Percentiles rank a stretch among this genome's conserved stretches.
These are phyloP conservation scores for Phalacrocorax aristotelis DNA, from an alignment of 2,113 vertebrate genomes.

Conservation along the genomic window DNA sequence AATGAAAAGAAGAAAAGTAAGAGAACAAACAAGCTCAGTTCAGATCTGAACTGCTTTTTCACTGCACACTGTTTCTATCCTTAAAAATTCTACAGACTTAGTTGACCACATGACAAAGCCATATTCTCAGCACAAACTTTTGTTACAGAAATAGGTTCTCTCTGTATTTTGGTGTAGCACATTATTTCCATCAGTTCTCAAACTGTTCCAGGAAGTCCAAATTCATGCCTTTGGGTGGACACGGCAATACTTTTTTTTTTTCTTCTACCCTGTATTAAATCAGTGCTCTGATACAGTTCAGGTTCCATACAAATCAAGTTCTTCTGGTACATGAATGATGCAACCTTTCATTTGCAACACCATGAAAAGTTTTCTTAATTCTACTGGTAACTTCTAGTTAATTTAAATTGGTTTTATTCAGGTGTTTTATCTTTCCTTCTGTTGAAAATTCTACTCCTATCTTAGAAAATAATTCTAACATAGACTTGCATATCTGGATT, in stretches of 20 bases:
- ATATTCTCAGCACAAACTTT: neutral
- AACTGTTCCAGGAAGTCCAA: neutral
- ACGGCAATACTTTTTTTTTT: rapidly evolving
- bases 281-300: neutral
- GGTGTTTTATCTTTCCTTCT: neutral
- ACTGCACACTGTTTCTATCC: neutral
- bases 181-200: neutral
- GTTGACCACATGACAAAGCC: neutral
- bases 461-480: neutral
- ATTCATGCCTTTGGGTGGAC: neutral
- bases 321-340: neutral
- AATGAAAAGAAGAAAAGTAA: neutral
- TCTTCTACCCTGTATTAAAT: neutral
- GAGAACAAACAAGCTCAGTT: neutral
- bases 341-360: neutral
- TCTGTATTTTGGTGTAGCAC: neutral
- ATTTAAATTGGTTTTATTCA: neutral
- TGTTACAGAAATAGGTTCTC: neutral
- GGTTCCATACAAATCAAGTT: neutral
- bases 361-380: neutral
- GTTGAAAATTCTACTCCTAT: neutral
- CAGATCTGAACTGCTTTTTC: neutral
- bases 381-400: neutral
- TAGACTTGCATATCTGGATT: neutral
- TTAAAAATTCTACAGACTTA: neutral